phyloP scores from a whole-genome alignment of 2,797 vertebrate species.

The Phalloptychus januarius region DNA sequence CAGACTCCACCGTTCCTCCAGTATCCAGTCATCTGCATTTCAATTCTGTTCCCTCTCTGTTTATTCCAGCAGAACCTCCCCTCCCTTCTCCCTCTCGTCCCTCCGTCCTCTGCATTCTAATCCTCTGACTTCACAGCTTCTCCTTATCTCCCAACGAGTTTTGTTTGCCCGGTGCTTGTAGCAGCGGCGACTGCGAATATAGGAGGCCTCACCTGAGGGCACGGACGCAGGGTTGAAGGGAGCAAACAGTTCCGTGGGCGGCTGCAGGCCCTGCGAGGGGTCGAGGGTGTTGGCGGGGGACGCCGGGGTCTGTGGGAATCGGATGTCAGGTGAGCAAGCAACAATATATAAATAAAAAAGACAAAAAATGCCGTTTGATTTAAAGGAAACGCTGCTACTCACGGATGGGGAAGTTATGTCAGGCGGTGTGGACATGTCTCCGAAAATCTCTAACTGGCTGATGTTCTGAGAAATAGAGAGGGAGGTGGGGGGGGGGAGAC shows the following conservation, averaged over 20 bases:
- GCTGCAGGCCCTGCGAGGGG: slow-evolving; percentile 90
- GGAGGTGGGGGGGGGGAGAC: background rate
- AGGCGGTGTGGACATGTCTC: slow-evolving; percentile 99
- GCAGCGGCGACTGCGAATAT: slow-evolving; percentile 7
- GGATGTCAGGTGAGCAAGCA: slow-evolving; percentile 11
- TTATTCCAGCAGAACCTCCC: slow-evolving; percentile 29
- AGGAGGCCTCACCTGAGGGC: slow-evolving; percentile 92
- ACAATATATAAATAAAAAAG: background rate
- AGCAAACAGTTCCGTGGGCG: slow-evolving; percentile 91
- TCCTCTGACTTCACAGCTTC: slow-evolving; percentile 21
- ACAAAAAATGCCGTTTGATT: background rate
- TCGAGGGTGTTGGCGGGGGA: slow-evolving; percentile 97
- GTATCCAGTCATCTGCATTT: slow-evolving; percentile 59
- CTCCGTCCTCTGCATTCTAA: slow-evolving; percentile 22
- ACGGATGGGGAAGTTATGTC: slow-evolving; percentile 99
- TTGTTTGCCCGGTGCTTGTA: slow-evolving; percentile 34
- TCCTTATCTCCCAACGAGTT: slow-evolving; percentile 28
- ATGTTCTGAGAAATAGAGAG: slow-evolving; percentile 90
- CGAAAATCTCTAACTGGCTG: slow-evolving; percentile 99
- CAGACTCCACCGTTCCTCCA: slow-evolving; percentile 33
- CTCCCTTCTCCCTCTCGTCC: background rate
- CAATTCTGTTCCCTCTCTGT: slow-evolving; percentile 48
- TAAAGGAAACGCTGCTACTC: slow-evolving; percentile 72
- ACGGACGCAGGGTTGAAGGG: slow-evolving; percentile 95
- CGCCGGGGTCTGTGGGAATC: slow-evolving; percentile 88